These are phyloP conservation scores for Phymastichus coffea DNA, from an alignment of 1,140 invertebrate genomes.

Conservation along the genomic window DNA sequence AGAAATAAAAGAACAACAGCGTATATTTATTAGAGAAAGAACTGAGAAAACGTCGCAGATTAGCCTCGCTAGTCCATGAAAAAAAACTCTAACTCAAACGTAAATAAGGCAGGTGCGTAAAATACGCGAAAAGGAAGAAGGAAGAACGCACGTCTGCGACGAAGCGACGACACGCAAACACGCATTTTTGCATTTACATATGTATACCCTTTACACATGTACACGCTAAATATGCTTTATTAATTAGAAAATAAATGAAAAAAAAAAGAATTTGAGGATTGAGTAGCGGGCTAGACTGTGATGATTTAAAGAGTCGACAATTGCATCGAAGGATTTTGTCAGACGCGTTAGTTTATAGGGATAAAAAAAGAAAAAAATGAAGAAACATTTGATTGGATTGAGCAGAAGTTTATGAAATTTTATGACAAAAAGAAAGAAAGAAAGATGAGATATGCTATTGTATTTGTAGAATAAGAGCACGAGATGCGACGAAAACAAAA, in stretches of 20 bases:
- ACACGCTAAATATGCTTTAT: slow-evolving; percentile 22
- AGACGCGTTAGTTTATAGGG: slow-evolving; percentile 14
- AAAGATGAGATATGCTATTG: slow-evolving; percentile 22
- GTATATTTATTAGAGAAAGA: background rate
- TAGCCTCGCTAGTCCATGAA: slow-evolving; percentile 19
- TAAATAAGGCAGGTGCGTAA: slow-evolving; percentile 10
- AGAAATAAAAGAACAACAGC: background rate
- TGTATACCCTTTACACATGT: background rate
- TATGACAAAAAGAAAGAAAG: slow-evolving; percentile 4
- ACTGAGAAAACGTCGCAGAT: slow-evolving; percentile 18
- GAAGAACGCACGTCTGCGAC: slow-evolving; percentile 8
- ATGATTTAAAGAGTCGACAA: slow-evolving; percentile 16
- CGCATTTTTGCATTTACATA: background rate
- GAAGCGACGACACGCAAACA: slow-evolving; percentile 1
- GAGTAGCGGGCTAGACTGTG: slow-evolving; percentile 25
- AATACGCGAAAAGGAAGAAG: background rate
- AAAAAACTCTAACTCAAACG: slow-evolving; percentile 12
- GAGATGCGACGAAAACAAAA: no score
- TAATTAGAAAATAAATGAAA: background rate
- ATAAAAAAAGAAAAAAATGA: slow-evolving; percentile 4
- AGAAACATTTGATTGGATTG: slow-evolving; percentile 1
- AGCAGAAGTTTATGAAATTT: slow-evolving; percentile 13
- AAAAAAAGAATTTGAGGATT: slow-evolving; percentile 6
- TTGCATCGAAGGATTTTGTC: slow-evolving; percentile 18
- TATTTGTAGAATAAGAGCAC: slow-evolving; percentile 16